These are phyloP conservation scores for Caenorhabditis drosophilae DNA, from an alignment of 2,888 invertebrate genomes.

Conservation along the genomic window DNA sequence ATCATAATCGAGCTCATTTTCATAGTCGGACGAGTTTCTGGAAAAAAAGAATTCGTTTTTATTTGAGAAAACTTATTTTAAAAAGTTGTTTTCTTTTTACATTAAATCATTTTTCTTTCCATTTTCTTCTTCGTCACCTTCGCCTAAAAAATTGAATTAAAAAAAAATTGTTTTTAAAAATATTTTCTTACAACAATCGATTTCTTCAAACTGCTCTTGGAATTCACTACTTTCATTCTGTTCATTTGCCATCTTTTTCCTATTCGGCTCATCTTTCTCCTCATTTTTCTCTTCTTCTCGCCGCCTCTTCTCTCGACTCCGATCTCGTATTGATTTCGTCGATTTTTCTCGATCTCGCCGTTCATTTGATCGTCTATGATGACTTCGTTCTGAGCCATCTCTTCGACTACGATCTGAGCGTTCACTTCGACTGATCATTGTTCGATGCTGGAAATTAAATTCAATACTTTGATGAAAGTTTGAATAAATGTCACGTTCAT, in stretches of 20 bases:
- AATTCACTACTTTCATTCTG: conserved; percentile 11
- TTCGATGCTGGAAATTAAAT: too few relatives aligned
- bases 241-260: conserved; percentile 6
- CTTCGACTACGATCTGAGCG: too few relatives aligned
- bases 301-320: conserved; percentile 5
- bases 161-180: background rate
- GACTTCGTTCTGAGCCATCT: background rate
- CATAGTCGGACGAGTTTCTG: background rate
- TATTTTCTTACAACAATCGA: conserved; percentile 30
- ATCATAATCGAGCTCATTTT: conserved; percentile 27
- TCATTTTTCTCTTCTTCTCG: conserved; percentile 1
- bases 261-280: conserved; percentile 3
- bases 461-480: background rate
- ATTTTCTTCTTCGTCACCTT: conserved; percentile 8
- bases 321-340: conserved; percentile 4
- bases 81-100: background rate
- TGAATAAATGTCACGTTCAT: background rate
- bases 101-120: background rate
- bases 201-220: conserved; percentile 37
- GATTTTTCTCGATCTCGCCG: background rate
- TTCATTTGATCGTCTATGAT: too few relatives aligned
- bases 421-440: too few relatives aligned
- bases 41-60: background rate
- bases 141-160: conserved; percentile 2
- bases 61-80: background rate